phyloP scores from a whole-genome alignment of 64 coral and sea anemone species.

The Stichodactyla helianthus region DNA sequence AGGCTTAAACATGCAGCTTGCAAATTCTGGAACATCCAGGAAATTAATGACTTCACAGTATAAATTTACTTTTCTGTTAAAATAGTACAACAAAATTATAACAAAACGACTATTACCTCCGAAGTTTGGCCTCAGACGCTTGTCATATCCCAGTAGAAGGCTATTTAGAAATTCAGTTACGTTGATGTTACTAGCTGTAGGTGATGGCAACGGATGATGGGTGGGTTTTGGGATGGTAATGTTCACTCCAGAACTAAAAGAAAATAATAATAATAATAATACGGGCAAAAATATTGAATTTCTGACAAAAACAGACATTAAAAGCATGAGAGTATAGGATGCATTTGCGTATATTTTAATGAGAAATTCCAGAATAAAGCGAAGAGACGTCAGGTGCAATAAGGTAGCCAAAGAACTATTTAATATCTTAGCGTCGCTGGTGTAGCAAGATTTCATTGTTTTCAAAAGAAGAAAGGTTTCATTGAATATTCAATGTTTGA shows the following conservation, averaged over 20 bases:
- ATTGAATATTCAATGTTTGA: background rate
- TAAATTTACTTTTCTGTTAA: too few relatives aligned
- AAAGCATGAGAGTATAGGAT: too few relatives aligned
- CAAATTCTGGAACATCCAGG: too few relatives aligned
- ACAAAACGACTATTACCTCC: conserved; percentile 29
- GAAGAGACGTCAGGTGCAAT: too few relatives aligned
- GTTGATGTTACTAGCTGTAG: background rate
- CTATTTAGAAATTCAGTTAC: conserved; percentile 19
- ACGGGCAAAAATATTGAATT: background rate
- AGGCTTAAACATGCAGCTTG: too few relatives aligned
- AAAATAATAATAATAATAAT: background rate
- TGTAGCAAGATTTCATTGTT: background rate
- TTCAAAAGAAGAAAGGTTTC: background rate
- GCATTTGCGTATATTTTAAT: too few relatives aligned
- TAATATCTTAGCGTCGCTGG: background rate
- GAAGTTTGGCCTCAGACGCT: conserved; percentile 52
- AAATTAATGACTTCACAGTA: too few relatives aligned
- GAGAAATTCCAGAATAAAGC: too few relatives aligned
- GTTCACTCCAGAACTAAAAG: background rate
- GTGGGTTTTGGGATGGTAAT: background rate
- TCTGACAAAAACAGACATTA: too few relatives aligned
- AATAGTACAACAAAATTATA: background rate
- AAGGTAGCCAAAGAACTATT: background rate
- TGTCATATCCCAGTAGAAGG: conserved; percentile 52
- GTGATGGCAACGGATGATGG: background rate